Evolutionary conservation across 2,113 vertebrate genomes (phyloP).

Genomic region (Argyrosomus japonicus): DNA sequence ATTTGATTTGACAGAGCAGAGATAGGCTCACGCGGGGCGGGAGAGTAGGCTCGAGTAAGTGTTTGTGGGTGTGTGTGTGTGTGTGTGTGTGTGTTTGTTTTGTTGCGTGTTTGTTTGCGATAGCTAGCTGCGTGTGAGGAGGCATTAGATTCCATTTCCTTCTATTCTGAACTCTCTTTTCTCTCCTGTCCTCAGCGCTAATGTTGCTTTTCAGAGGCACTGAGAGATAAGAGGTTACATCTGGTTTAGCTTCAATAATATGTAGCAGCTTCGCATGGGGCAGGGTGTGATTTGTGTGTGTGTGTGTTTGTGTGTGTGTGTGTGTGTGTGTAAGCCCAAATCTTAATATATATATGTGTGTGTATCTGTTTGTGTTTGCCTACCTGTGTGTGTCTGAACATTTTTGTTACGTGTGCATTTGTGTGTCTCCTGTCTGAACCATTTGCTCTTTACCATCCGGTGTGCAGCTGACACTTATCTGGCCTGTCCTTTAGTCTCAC

Average conservation of each 20-base stretch:
- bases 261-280: slow-evolving; percentile 87
- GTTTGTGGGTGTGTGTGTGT: slow-evolving; percentile 22
- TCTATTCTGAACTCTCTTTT: slow-evolving; percentile 86
- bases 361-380: slow-evolving; percentile 11
- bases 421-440: slow-evolving; percentile 76
- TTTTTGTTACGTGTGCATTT: not conserved
- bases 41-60: slow-evolving; percentile 38
- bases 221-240: slow-evolving; percentile 93
- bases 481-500: slow-evolving; percentile 69
- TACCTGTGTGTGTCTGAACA: slow-evolving; percentile 16
- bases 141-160: slow-evolving; percentile 60
- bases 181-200: slow-evolving; percentile 85
- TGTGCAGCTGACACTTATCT: slow-evolving; percentile 90
- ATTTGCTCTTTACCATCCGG: slow-evolving; percentile 86
- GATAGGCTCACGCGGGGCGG: slow-evolving; percentile 31
- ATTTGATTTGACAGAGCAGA: slow-evolving; percentile 66
- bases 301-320: slow-evolving; percentile 4
- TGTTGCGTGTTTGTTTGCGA: slow-evolving; percentile 58
- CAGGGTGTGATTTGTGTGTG: slow-evolving; percentile 77
- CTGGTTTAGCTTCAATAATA: slow-evolving; percentile 92
- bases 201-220: slow-evolving; percentile 89
- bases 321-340: not conserved
- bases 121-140: slow-evolving; percentile 49
- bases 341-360: slow-evolving; percentile 5
- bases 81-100: slow-evolving; percentile 49